Base-by-base conservation (phyloP, 2,113 vertebrate genomes). In the Perca flavescens region DNA sequence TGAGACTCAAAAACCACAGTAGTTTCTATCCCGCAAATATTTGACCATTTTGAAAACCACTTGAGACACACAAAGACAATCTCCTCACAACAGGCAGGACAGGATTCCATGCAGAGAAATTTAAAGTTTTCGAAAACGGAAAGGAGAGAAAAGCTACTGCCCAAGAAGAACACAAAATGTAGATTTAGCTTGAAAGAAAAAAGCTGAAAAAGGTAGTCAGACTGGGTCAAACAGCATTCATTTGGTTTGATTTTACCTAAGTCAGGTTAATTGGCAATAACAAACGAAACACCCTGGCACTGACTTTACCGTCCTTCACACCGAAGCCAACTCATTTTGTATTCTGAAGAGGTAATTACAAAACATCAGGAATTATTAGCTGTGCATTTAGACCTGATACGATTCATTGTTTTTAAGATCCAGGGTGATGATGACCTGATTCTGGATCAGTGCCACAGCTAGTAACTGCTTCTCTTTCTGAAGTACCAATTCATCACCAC, bases 41-140 rank as follows among this genome's bases (percentile, higher is more conserved):
- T 2, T 17, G 10, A 81, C 54, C 56, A 60, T 28, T 80, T 67
- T 21, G 16, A 68, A 43, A 80, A 74, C 57, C 72, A 64, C 74
- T 49, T 1, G 14, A 65, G 66, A 86, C 54, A 17, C 50, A 79
- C 66, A 60, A 36, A 47, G 47, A 65, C 63, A 74, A 76, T 57
- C 74, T 75, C 63, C 25, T 52, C 10, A 28, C 69, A 22, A 82
- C 70, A 70, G 40, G 66, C 83, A 52, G 63, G 71, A 74, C 75
- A 40, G 70, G 83, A 73, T 68, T 58, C 80, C 91, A 92, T 89
- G 91, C 91, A 89, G 78, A 77, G 21, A 86, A 62, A 58, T 25
- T 2, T 21, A 5, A 64, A 43, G 16, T 10, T 61, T 8, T 10
- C 60, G 1, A 31, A 69, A 82, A 31, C 53, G 7, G 61, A 36